A percentile compares a stretch with the other conserved stretches of the same genome.
phyloP scores from a whole-genome alignment of 2,113 vertebrate genomes.

The Pedetes capensis region DNA sequence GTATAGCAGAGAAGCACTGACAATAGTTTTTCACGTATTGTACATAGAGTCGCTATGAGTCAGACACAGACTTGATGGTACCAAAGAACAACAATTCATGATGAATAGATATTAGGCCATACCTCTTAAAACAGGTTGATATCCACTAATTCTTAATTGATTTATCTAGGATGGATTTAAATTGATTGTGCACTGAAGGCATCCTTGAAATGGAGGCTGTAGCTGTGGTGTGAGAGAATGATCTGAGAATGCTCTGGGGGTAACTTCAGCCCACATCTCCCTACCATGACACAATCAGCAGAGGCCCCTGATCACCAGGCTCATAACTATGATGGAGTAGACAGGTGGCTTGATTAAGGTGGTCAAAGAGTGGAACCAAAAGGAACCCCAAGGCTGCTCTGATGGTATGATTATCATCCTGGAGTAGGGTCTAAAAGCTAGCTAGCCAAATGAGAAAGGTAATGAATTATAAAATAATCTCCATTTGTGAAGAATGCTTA shows the following conservation, averaged over 20 bases:
- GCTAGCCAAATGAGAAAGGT: background rate
- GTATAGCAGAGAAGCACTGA: no score
- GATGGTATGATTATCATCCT: background rate
- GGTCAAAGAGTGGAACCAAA: background rate
- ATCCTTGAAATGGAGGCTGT: background rate
- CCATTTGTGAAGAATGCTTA: background rate
- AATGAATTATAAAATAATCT: background rate
- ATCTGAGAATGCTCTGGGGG: background rate
- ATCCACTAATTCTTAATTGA: background rate
- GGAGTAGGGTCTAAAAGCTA: background rate
- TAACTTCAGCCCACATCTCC: background rate
- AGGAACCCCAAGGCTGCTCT: background rate
- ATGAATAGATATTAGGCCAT: no score
- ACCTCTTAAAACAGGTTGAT: background rate
- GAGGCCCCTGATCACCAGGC: background rate
- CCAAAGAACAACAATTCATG: no score
- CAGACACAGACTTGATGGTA: no score
- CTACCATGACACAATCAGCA: background rate
- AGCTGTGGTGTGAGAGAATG: background rate
- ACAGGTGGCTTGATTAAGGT: background rate
- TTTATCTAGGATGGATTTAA: background rate
- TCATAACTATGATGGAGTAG: fast-evolving
- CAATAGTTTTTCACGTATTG: no score
- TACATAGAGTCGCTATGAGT: no score
- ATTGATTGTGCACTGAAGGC: background rate